Evolutionary conservation across 2,888 invertebrate species (phyloP).

Genomic region (Congeria kusceri): DNA sequence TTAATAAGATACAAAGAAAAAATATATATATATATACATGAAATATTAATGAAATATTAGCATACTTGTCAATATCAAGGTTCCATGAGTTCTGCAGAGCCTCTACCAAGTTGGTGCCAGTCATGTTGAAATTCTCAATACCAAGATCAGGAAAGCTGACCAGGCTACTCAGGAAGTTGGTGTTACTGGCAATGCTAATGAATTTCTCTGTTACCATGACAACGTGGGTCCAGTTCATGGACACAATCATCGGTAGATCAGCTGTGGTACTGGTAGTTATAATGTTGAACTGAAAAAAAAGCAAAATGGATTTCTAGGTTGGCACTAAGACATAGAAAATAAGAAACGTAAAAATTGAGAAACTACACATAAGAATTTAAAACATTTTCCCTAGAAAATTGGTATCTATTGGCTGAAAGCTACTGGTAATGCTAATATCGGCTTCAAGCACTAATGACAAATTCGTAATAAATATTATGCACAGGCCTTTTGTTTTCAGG

Average conservation of each 20-base stretch:
- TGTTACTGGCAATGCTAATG: conserved; percentile 32
- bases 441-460: too few species aligned
- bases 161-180: conserved; percentile 2
- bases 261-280: conserved; percentile 33
- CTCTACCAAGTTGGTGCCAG: conserved; percentile 25
- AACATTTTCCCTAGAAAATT: too few species aligned
- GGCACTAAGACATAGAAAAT: too few species aligned
- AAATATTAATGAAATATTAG: neutral
- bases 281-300: conserved; percentile 24
- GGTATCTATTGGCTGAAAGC: too few species aligned
- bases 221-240: conserved; percentile 71
- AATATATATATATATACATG: too few species aligned
- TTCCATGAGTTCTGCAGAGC: conserved; percentile 28
- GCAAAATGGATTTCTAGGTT: too few species aligned
- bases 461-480: too few species aligned
- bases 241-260: conserved; percentile 52
- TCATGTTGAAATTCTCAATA: conserved; percentile 30
- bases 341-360: too few species aligned
- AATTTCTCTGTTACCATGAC: conserved; percentile 46
- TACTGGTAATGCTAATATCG: too few species aligned
- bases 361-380: too few species aligned
- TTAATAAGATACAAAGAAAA: too few species aligned
- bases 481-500: too few species aligned
- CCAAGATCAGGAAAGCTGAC: conserved; percentile 30
- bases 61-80: conserved; percentile 16